Conservation (phyloP, 2,888 invertebrate genomes). For the Zeuzera pyrina region DNA sequence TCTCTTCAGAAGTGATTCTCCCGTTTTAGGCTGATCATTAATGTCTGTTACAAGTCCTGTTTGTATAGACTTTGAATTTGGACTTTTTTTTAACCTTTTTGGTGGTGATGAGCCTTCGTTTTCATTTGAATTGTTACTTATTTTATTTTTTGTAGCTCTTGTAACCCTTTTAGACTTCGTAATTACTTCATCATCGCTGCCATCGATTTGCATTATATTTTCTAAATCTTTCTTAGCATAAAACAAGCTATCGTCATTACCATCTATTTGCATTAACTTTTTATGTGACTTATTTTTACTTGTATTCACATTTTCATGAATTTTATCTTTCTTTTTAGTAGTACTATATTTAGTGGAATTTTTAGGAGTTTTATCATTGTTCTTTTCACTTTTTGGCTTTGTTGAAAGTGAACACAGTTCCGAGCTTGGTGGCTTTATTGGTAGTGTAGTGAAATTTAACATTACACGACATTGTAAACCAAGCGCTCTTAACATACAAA, state of each 20-base stretch:
- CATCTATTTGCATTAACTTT: constrained; percentile 71
- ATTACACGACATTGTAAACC: constrained; percentile 88
- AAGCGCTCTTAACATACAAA: constrained; percentile 82
- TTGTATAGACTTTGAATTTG: constrained; percentile 11
- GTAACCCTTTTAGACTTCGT: constrained; percentile 27
- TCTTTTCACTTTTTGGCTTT: constrained; percentile 37
- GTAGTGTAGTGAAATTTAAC: constrained; percentile 84
- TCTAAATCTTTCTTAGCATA: constrained; percentile 5
- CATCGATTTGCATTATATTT: constrained; percentile 18
- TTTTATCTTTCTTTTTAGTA: constrained; percentile 15
- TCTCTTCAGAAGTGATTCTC: no score
- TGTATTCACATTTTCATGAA: constrained; percentile 17
- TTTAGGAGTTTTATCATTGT: constrained; percentile 14
- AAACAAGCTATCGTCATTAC: constrained; percentile 46
- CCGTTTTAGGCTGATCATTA: no score
- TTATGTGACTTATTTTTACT: constrained; percentile 20
- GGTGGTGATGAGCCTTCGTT: constrained; percentile 34
- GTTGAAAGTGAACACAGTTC: constrained; percentile 76
- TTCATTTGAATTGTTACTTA: constrained; percentile 2
- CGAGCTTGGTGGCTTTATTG: constrained; percentile 77
- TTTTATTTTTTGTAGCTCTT: constrained; percentile 18
- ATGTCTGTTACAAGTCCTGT: no score
- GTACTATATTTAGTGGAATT: constrained; percentile 14
- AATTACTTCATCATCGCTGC: constrained; percentile 35
- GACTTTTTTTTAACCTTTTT: constrained; percentile 33